phyloP scores from a whole-genome alignment of 2,888 invertebrate genomes.

The Xiphydria camelus region DNA sequence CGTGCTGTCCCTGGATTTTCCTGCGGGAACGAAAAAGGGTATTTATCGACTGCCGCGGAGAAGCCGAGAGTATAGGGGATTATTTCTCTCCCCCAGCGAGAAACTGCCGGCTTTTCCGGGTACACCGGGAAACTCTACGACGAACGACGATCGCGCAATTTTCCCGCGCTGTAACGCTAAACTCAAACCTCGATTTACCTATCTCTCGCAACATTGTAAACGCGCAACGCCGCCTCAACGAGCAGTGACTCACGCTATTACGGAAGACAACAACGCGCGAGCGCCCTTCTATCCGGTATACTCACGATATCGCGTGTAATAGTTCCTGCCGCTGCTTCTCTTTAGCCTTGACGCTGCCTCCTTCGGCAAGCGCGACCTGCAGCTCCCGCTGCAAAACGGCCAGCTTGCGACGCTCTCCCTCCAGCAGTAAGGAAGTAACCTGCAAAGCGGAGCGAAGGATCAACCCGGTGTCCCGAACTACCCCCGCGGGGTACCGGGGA shows the following conservation, averaged over 20 bases:
- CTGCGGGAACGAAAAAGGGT: constrained; percentile 58
- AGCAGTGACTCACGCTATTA: too few relatives aligned
- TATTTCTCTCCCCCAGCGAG: constrained; percentile 1
- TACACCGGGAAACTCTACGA: constrained; percentile 9
- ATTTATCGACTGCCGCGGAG: not conserved
- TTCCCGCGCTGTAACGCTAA: too few relatives aligned
- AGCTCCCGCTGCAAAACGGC: constrained; percentile 69
- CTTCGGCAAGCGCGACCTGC: constrained; percentile 65
- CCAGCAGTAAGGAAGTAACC: constrained; percentile 71
- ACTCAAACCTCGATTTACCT: too few relatives aligned
- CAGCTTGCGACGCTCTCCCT: constrained; percentile 70
- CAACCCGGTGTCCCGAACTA: too few relatives aligned
- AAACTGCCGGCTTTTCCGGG: too few relatives aligned
- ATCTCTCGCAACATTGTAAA: too few relatives aligned
- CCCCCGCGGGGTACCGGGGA: too few relatives aligned
- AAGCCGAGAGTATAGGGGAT: not conserved
- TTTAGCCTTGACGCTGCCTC: constrained; percentile 67
- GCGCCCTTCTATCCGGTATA: too few relatives aligned
- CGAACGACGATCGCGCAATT: constrained; percentile 5
- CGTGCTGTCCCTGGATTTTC: constrained; percentile 71
- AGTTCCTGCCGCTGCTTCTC: constrained; percentile 70
- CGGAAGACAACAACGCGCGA: too few relatives aligned
- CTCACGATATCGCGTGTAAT: constrained; percentile 68
- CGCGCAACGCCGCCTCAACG: too few relatives aligned
- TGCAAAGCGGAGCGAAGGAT: too few relatives aligned